Conservation (phyloP, 2,797 vertebrate species). For the Pogonophryne albipinna region DNA sequence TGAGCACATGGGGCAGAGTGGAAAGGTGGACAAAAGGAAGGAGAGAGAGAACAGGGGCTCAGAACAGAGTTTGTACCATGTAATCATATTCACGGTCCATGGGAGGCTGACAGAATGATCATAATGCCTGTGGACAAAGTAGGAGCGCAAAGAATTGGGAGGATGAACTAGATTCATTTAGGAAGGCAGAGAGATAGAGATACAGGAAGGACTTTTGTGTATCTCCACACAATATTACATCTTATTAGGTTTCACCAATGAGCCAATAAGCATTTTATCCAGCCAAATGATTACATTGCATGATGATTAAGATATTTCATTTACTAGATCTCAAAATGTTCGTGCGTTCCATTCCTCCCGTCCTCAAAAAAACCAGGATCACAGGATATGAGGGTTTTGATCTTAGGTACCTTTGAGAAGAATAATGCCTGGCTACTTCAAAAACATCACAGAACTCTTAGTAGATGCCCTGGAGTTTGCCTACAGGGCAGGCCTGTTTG, state of each 20-base stretch:
- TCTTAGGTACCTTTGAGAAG: slow-evolving; percentile 26
- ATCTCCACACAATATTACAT: slow-evolving; percentile 17
- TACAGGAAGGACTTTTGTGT: slow-evolving; percentile 25
- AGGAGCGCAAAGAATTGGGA: slow-evolving; percentile 39
- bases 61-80: slow-evolving; percentile 49
- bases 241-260: slow-evolving; percentile 27
- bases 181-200: slow-evolving; percentile 30
- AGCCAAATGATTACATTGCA: slow-evolving; percentile 30
- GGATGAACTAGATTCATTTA: slow-evolving; percentile 42
- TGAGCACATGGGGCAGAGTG: slow-evolving; percentile 65
- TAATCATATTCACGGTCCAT: slow-evolving; percentile 54
- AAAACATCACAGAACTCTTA: neutral
- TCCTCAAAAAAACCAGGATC: slow-evolving; percentile 30
- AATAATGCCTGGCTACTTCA: slow-evolving; percentile 4
- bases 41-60: slow-evolving; percentile 40
- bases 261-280: slow-evolving; percentile 36
- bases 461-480: slow-evolving; percentile 26
- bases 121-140: slow-evolving; percentile 50
- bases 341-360: neutral
- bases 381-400: slow-evolving; percentile 41
- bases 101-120: slow-evolving; percentile 50
- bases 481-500: slow-evolving; percentile 8
- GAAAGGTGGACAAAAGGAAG: slow-evolving; percentile 67
- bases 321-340: slow-evolving; percentile 24
- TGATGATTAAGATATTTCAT: slow-evolving; percentile 22